A percentile compares a stretch with the other conserved stretches of the same genome.
Conservation (phyloP, 2,113 vertebrate genomes). For the Trichechus manatus region DNA sequence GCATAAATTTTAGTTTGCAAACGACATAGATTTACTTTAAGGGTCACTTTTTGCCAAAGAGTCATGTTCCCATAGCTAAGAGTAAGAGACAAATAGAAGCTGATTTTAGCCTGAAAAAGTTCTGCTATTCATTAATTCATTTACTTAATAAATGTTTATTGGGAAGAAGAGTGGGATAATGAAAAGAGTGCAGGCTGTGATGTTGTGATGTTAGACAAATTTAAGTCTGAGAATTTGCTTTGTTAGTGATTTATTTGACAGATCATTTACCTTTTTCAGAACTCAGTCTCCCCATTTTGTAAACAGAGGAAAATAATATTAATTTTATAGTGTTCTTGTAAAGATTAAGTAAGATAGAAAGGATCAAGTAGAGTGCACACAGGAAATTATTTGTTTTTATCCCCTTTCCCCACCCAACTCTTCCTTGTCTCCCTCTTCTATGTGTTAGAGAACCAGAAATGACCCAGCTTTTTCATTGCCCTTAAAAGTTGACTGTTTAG, state of each 20-base stretch:
- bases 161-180: background rate
- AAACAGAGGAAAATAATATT: background rate
- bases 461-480: background rate
- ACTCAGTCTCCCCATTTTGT: background rate
- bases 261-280: background rate
- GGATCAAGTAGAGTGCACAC: background rate
- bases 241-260: background rate
- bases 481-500: background rate
- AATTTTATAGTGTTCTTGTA: background rate
- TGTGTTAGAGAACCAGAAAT: background rate
- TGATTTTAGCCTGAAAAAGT: background rate
- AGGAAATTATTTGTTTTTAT: background rate
- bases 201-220: background rate
- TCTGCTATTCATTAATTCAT: background rate
- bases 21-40: background rate
- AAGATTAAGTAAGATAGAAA: background rate
- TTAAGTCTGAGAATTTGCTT: background rate
- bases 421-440: background rate
- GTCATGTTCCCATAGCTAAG: background rate
- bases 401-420: background rate
- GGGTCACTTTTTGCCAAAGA: background rate
- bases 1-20: slow-evolving; percentile 34
- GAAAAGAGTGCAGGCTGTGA: background rate
- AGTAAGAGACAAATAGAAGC: background rate
- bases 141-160: slow-evolving; percentile 3